These are phyloP conservation scores for Syrphus vitripennis DNA, from an alignment of 2,888 invertebrate genomes.

Conservation along the genomic window DNA sequence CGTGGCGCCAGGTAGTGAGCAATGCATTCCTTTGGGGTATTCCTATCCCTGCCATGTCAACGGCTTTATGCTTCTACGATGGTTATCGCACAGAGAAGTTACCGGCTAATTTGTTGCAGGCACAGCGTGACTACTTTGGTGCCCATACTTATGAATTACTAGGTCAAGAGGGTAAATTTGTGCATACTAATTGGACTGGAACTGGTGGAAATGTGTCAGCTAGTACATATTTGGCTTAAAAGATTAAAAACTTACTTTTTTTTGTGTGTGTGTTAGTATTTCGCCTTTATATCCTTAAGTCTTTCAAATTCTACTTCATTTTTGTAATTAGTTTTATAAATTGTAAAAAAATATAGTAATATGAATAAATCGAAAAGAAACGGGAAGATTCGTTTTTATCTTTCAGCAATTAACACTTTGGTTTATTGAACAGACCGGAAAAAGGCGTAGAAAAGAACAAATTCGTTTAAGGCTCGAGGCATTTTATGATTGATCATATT, in stretches of 20 bases:
- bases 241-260: not conserved
- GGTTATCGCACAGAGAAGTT: slow-evolving; percentile 93
- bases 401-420: not conserved
- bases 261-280: slow-evolving; percentile 4
- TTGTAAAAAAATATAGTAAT: not conserved
- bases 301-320: not conserved
- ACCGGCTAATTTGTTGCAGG: slow-evolving; percentile 98
- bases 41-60: slow-evolving; percentile 95
- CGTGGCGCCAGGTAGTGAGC: slow-evolving; percentile 93
- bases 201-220: slow-evolving; percentile 97
- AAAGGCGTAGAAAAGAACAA: too few relatives aligned
- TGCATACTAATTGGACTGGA: slow-evolving; percentile 99
- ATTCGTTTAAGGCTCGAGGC: too few relatives aligned
- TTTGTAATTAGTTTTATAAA: not conserved
- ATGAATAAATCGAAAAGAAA: not conserved
- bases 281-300: not conserved
- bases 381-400: not conserved
- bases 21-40: slow-evolving; percentile 89
- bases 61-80: slow-evolving; percentile 98
- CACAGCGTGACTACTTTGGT: slow-evolving; percentile 99
- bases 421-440: too few relatives aligned
- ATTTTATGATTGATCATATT: too few relatives aligned
- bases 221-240: slow-evolving; percentile 92
- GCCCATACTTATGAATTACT: slow-evolving; percentile 98
- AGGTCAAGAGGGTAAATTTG: slow-evolving; percentile 91